phyloP scores from a whole-genome alignment of 2,888 invertebrate genomes.

The Herminia tarsipennalis region DNA sequence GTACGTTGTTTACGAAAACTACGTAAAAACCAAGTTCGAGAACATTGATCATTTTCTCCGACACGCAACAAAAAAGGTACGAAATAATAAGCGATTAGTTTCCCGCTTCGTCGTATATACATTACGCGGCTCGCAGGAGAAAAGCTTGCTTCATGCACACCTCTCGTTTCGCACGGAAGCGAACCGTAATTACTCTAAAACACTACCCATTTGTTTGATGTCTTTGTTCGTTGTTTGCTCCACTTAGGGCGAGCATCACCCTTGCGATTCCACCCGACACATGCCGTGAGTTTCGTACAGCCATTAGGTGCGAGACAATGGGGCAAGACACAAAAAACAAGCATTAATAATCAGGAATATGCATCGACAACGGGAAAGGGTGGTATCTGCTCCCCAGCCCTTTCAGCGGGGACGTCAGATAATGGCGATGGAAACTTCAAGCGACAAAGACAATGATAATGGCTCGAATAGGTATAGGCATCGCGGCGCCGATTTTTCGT shows the following conservation, averaged over 20 bases:
- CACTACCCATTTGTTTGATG: conserved; percentile 86
- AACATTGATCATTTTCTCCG: conserved; percentile 67
- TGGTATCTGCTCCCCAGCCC: conserved; percentile 57
- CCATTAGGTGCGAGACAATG: conserved; percentile 79
- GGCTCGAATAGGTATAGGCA: conserved; percentile 53
- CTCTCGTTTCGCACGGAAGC: conserved; percentile 82
- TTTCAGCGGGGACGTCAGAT: conserved; percentile 66
- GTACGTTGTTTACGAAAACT: conserved; percentile 57
- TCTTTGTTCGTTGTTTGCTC: conserved; percentile 85
- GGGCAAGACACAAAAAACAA: conserved; percentile 79
- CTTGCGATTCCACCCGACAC: conserved; percentile 77
- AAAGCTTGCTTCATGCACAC: conserved; percentile 70
- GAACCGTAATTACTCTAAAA: conserved; percentile 85
- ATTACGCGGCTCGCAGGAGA: conserved; percentile 61
- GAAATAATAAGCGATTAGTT: conserved; percentile 75
- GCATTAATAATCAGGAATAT: conserved; percentile 84
- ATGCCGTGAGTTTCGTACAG: conserved; percentile 75
- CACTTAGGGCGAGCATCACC: conserved; percentile 83
- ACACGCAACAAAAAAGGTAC: conserved; percentile 69
- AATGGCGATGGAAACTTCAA: conserved; percentile 70
- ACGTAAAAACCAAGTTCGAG: conserved; percentile 55
- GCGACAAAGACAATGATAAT: conserved; percentile 69
- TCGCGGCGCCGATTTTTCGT: conserved; percentile 45
- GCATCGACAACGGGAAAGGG: conserved; percentile 74
- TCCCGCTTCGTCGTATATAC: conserved; percentile 49